These are phyloP conservation scores for Arvicola amphibius DNA, from an alignment of 2,797 vertebrate genomes.

Conservation along the genomic window DNA sequence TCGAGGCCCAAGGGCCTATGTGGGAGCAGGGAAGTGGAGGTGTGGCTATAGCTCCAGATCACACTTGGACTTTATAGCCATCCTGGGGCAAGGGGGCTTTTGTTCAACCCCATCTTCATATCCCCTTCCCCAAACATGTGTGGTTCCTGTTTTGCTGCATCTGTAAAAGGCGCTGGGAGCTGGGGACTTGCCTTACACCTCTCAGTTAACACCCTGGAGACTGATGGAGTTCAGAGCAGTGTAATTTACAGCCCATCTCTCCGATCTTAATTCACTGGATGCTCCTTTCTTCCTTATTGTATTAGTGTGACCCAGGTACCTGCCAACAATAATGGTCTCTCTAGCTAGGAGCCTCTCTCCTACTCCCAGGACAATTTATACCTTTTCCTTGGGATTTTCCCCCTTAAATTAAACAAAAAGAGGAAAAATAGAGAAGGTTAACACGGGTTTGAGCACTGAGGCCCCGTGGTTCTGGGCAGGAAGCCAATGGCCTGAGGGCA, in stretches of 20 bases:
- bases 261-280: constrained; percentile 84
- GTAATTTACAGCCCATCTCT: constrained; percentile 89
- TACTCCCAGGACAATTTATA: constrained; percentile 85
- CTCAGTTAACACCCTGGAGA: constrained; percentile 87
- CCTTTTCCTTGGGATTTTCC: constrained; percentile 84
- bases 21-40: constrained; percentile 79
- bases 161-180: constrained; percentile 87
- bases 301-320: constrained; percentile 88
- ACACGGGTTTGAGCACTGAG: constrained; percentile 88
- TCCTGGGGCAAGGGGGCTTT: constrained; percentile 66
- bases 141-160: constrained; percentile 88
- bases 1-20: constrained; percentile 79
- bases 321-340: constrained; percentile 88
- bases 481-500: constrained; percentile 91
- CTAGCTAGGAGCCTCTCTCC: constrained; percentile 85
- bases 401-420: constrained; percentile 85
- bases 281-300: constrained; percentile 87
- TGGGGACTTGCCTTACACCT: constrained; percentile 89
- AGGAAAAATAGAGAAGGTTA: constrained; percentile 87
- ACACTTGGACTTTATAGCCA: constrained; percentile 78
- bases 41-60: constrained; percentile 69
- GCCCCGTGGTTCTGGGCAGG: constrained; percentile 90
- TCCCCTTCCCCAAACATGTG: constrained; percentile 87
- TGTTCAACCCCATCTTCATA: constrained; percentile 81
- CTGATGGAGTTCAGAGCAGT: constrained; percentile 86